These are phyloP conservation scores for Sylvia borin DNA, from an alignment of 2,797 vertebrate genomes.

Conservation along the genomic window DNA sequence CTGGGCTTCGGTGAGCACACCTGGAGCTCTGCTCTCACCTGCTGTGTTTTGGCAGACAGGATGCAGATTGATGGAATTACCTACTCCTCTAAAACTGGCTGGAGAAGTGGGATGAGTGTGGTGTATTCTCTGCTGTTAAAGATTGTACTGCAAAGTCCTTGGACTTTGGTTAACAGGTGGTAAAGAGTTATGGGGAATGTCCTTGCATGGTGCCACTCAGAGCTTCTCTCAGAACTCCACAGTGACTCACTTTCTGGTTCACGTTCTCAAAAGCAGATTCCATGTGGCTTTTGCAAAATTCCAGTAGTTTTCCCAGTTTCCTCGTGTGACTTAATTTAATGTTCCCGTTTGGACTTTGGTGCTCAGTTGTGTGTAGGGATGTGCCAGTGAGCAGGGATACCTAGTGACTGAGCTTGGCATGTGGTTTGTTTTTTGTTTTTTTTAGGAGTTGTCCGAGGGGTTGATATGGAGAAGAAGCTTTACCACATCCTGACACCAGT, in stretches of 20 bases:
- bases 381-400: accelerated
- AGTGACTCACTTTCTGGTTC: background rate
- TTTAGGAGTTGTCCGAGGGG: constrained; percentile 89
- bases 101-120: background rate
- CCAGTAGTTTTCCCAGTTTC: background rate
- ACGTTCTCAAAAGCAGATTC: accelerated
- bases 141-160: background rate
- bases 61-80: background rate
- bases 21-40: background rate
- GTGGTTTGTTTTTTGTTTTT: background rate
- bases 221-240: background rate
- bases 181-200: background rate
- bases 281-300: background rate
- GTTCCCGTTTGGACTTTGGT: background rate
- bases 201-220: accelerated
- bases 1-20: constrained; percentile 88
- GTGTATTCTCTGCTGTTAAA: accelerated
- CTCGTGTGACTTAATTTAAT: accelerated
- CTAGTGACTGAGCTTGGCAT: background rate
- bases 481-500: constrained; percentile 89
- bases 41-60: accelerated
- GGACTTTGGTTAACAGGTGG: background rate
- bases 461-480: constrained; percentile 86
- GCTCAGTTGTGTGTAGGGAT: accelerated
- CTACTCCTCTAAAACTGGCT: background rate